Evolutionary conservation across 2,888 invertebrate genomes (phyloP), one percentile per base, ranked within the genome.

Genomic region (Pseudanteris insignis): DNA sequence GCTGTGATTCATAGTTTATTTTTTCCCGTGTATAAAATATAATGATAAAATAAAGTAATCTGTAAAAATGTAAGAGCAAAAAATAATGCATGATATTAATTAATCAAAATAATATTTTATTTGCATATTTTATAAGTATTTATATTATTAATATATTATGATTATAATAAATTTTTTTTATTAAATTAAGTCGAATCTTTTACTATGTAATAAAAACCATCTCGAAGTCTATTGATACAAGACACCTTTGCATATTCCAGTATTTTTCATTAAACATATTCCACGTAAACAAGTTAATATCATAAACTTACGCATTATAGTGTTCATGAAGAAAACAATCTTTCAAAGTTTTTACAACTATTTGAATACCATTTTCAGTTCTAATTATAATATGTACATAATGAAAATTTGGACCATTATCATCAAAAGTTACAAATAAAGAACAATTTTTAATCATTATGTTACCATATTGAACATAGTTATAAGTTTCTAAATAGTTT

Each of bases 401-500:
- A n/a, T n/a, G n/a, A n/a, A n/a, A n/a, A 14, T 14, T 13, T 1
- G 32, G 32, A 2, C 32, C 32, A 14, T 33, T 14, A 8, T 14
- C 14, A 14, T 13, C 8, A 33, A 33, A 33, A n/a, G 14, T 14
- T n/a, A 12, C 25, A 24, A 37, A 25, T 9, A 37, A 12, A 24
- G 37, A 33, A 6, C 10, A 6, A 6, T 11, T 25, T 37, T 24
- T 37, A 12, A 37, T 25, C 12, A n/a, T 37, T 12, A 25, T 37
- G 25, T 37, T 25, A 12, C 37, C 37, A 37, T 12, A 37, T 13
- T 37, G 34, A 2, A 36, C n/a, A n/a, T n/a, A n/a, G n/a, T n/a
- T n/a, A n/a, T n/a, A n/a, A n/a, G n/a, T n/a, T n/a, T n/a, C n/a
- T n/a, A n/a, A n/a, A n/a, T n/a, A n/a, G n/a, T n/a, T n/a, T n/a